phyloP scores from a whole-genome alignment of 2,113 vertebrate species.

The Pimephales promelas region DNA sequence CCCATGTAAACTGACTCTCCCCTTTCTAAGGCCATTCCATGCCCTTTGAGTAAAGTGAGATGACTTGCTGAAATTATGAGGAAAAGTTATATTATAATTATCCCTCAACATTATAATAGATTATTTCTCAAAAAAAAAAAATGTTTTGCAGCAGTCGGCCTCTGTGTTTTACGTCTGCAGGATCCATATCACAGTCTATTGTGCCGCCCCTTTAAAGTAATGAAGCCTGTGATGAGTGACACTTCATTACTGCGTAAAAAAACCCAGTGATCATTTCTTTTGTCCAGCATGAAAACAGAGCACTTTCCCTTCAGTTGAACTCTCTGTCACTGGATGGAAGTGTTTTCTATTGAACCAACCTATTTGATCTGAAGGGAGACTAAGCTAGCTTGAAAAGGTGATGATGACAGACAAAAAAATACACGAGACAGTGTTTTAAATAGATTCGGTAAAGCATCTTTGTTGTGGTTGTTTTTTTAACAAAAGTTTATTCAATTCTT shows the following conservation, averaged over 20 bases:
- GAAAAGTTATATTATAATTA: conserved; percentile 62
- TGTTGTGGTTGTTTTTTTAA: background rate
- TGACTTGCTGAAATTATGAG: conserved; percentile 50
- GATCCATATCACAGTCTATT: conserved; percentile 55
- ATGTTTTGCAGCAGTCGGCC: conserved; percentile 41
- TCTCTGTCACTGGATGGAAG: conserved; percentile 51
- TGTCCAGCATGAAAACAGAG: conserved; percentile 52
- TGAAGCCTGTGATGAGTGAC: conserved; percentile 61
- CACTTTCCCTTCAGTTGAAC: conserved; percentile 51
- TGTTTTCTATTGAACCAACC: conserved; percentile 36
- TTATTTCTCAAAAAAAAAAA: background rate
- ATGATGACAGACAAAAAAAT: background rate
- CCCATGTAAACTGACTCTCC: conserved; percentile 1
- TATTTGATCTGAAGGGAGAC: conserved; percentile 35
- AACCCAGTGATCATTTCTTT: conserved; percentile 59
- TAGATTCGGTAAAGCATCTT: background rate
- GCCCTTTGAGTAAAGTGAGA: conserved; percentile 50
- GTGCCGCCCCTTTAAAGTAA: conserved; percentile 57
- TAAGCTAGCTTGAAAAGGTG: conserved; percentile 32
- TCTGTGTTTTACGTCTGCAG: conserved; percentile 45
- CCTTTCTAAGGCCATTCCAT: background rate
- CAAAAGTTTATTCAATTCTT: background rate
- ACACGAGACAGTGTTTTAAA: background rate
- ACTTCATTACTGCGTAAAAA: conserved; percentile 58
- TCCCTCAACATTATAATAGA: conserved; percentile 41